Base-by-base conservation (phyloP, 2,113 vertebrate genomes). In the Scomber scombrus region DNA sequence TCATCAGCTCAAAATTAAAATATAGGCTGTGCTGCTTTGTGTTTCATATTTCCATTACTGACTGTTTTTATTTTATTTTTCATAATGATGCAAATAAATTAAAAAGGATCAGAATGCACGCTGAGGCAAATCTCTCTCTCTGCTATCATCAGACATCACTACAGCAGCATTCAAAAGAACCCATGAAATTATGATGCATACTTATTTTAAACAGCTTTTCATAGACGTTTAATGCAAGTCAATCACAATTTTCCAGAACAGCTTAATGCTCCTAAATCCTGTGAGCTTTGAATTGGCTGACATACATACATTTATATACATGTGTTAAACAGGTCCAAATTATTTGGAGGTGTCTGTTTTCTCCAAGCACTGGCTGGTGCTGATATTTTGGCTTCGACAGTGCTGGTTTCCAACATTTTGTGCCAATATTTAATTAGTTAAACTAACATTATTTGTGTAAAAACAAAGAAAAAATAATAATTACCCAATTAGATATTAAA, bases 21-120 rank as follows among this genome's bases (percentile, higher is more conserved):
- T 75, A 74, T 57, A 58, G 19, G 67, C 84, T 57, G 26, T 72
- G 78, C 71, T 43, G 71, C 75, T 65, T 73, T 90, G 34, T 82
- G 72, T 75, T 52, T 90, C 52, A 66, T 70, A 83, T 80, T 64
- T 50, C 18, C 80, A 73, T 83, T 46, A 54, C 49, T 76, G 71
- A 67, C 69, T 85, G 75, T 80, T 60, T 73, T 63, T 29, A 11
- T n/a, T 19, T 26, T 64, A 50, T 71, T 64, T 76, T 29, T 64
- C 50, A 63, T 77, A 73, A 89, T 81, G 75, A 89, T 78, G 61
- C 58, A 78, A 84, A 83, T 88, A 55, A 65, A 71, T 84, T 54
- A 61, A 81, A 26, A 81, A 57, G 86, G 83, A 86, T 83, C 84
- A 54, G 65, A 92, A 88, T 10, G 10, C 83, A 88, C 40, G 14